Base-by-base conservation (phyloP, 2,113 vertebrate genomes). In the Neogale vison region DNA sequence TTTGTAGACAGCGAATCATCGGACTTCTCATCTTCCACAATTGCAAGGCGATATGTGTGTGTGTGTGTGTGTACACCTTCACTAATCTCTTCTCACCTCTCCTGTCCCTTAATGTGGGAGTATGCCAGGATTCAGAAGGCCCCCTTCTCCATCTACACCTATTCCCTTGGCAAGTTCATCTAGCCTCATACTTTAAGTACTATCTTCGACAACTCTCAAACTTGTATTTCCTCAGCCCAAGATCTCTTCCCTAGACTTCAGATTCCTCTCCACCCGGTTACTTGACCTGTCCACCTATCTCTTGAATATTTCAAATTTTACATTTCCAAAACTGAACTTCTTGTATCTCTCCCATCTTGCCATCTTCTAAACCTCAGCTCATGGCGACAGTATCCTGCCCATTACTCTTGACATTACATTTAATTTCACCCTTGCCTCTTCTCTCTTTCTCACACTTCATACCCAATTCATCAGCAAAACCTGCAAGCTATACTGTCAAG, bases 61-160 rank as follows among this genome's bases (percentile, higher is more conserved):
- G 34, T 24, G 36, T 83, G 36, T 65, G 29, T 65, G 3, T 65
- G 59, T 61, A 12, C 7, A 59, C 55, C 12, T 47, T 52, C 52
- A 39, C 31, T 45, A 61, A 29, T n/a, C 7, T 76, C 20, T 12
- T 45, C 29, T 77, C 84, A 81, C 6, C 9, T 57, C 13, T 17
- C 39, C 86, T 20, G 65, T 6, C 17, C 71, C 52, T 63, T 71
- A 91, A 24, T 50, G 7, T 39, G 18, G 45, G 31, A 83, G 3
- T 61, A 14, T 29, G n/a, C 8, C 4, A 10, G 3, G 6, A 79
- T 4, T 47, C 34, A 7, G 6, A n/a, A 2, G 12, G n/a, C 10
- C 7, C 9, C 10, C 24, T 39, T 52, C 11, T 80, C 59, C n/a
- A 9, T 39, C 59, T 90, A 31, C 21, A n/a, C 4, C 39, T 42